phyloP scores from a whole-genome alignment of 2,888 invertebrate species.

The Drosophila testacea region DNA sequence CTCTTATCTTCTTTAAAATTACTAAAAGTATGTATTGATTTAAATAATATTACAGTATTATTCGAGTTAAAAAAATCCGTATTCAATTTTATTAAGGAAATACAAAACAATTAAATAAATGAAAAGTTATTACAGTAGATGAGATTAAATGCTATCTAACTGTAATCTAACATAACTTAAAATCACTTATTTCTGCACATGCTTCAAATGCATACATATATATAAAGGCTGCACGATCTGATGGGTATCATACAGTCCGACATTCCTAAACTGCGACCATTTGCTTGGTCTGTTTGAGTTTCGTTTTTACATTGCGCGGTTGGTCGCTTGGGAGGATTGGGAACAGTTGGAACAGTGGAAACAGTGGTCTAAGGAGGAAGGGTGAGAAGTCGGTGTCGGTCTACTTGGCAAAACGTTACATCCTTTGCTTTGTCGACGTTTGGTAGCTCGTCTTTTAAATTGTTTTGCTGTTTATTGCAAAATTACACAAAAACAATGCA shows the following conservation, averaged over 20 bases:
- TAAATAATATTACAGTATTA: no score
- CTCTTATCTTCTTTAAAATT: no score
- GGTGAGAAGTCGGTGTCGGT: slow-evolving; percentile 54
- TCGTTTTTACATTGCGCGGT: slow-evolving; percentile 58
- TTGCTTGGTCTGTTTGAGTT: slow-evolving; percentile 36
- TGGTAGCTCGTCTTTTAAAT: slow-evolving; percentile 66
- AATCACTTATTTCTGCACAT: no score
- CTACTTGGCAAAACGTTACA: slow-evolving; percentile 78
- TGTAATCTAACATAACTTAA: no score
- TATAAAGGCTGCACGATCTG: background rate
- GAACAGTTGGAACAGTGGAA: background rate
- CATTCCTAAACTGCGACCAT: background rate
- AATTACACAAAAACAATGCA: slow-evolving; percentile 81
- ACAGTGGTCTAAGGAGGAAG: background rate
- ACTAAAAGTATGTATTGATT: no score
- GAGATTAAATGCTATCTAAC: no score
- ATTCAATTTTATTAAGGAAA: no score
- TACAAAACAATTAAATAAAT: no score
- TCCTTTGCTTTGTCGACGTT: slow-evolving; percentile 74
- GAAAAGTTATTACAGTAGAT: no score
- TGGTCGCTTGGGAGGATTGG: slow-evolving; percentile 19
- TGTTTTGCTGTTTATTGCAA: slow-evolving; percentile 82
- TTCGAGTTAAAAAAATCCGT: no score
- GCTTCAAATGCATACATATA: no score
- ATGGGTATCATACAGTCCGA: slow-evolving; percentile 16